These are phyloP conservation scores for Cyprinodon brontotheroides DNA, from an alignment of 2,113 vertebrate genomes.

Conservation along the genomic window DNA sequence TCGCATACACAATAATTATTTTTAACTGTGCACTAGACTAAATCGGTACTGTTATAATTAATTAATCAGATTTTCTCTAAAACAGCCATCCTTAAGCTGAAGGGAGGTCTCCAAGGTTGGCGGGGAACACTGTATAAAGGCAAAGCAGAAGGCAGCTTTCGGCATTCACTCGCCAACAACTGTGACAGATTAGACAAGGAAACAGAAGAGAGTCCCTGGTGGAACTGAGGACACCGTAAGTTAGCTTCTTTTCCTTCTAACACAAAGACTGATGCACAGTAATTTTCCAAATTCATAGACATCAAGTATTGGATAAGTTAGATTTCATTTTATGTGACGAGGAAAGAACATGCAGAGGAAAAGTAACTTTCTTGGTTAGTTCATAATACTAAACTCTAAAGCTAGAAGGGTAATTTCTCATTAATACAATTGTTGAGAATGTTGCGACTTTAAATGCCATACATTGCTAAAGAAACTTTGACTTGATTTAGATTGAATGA, in stretches of 20 bases:
- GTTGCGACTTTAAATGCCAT: too few species aligned
- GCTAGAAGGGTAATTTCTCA: neutral
- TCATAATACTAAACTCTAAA: neutral
- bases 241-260: neutral
- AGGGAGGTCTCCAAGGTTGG: constrained; percentile 47
- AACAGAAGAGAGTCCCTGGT: constrained; percentile 20
- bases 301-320: neutral
- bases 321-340: neutral
- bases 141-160: constrained; percentile 15
- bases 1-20: constrained; percentile 49
- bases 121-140: constrained; percentile 69
- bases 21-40: constrained; percentile 53
- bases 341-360: neutral
- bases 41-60: constrained; percentile 64
- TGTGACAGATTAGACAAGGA: constrained; percentile 50
- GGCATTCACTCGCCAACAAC: constrained; percentile 31
- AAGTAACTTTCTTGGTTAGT: neutral
- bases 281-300: neutral
- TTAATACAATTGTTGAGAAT: neutral
- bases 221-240: constrained; percentile 44
- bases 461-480: neutral
- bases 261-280: neutral
- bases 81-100: constrained; percentile 58
- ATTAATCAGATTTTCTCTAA: constrained; percentile 72
- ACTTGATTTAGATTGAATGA: too few species aligned